phyloP scores from a whole-genome alignment of 2,113 vertebrate genomes.

The Brachirus orientalis region DNA sequence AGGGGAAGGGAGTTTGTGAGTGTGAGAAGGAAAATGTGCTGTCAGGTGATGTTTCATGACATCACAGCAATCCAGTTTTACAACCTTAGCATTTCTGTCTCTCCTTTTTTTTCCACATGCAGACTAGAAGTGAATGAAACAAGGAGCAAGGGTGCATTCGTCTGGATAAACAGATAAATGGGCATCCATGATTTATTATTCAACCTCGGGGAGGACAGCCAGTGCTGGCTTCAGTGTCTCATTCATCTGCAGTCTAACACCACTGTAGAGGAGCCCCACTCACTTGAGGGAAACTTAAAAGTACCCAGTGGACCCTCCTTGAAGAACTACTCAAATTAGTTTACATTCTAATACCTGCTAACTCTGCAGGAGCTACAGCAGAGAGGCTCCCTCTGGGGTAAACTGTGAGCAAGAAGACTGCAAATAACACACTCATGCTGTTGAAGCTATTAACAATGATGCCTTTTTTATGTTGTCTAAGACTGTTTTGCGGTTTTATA shows the following conservation, averaged over 20 bases:
- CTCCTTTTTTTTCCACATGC: constrained; percentile 14
- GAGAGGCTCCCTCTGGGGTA: background rate
- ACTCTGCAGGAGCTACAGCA: constrained; percentile 14
- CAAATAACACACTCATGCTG: constrained; percentile 10
- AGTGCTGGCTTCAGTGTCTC: constrained; percentile 39
- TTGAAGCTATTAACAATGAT: constrained; percentile 18
- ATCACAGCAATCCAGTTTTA: constrained; percentile 27
- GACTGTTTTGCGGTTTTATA: background rate
- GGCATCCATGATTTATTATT: constrained; percentile 69
- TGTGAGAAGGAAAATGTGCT: constrained; percentile 3
- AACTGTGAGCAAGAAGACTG: background rate
- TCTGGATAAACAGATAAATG: constrained; percentile 59
- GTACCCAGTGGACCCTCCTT: constrained; percentile 20
- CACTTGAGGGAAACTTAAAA: constrained; percentile 34
- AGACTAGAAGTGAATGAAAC: constrained; percentile 27
- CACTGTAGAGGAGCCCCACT: constrained; percentile 26
- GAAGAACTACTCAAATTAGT: constrained; percentile 20
- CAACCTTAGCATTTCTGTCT: constrained; percentile 7
- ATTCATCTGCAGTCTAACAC: constrained; percentile 50
- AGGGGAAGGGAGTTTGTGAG: background rate
- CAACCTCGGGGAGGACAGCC: constrained; percentile 65
- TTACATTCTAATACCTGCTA: constrained; percentile 25
- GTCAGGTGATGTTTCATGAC: constrained; percentile 25
- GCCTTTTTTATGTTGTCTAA: background rate
- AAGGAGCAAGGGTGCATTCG: constrained; percentile 27